Evolutionary conservation across 2,797 vertebrate species (phyloP), one percentile per base, ranked within the genome.

Genomic region (Peromyscus attwateri): DNA sequence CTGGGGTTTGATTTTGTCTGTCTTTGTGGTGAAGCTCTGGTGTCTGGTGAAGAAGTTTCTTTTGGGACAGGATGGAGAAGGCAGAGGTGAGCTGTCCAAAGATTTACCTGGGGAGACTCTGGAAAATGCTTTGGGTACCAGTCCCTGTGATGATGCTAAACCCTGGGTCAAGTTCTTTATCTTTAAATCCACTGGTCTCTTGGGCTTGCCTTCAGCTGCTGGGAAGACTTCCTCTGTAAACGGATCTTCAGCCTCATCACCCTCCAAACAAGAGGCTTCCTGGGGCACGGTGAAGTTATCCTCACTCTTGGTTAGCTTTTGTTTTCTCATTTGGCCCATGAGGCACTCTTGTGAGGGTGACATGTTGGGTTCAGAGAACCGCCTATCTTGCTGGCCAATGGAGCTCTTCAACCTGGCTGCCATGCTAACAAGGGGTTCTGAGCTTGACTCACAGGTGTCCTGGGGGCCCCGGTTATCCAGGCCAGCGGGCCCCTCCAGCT

Each of bases 301-400:
- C 1, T 99, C 99, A 82, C 99, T 99, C 97, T 98, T 99, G 13
- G 99, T 99, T 62, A 99, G 98, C 87, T 98, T 98, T 79, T 98
- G 98, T 77, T 95, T 98, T 27, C 95, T 94, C 1, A 98, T 98
- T 10, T 90, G 97, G 1, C 92, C 85, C 4, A 98, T 97, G 9
- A 96, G 98, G 92, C 16, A 8, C n/a, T 97, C 96, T 49, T 81
- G 97, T 8, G 98, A 98, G 93, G 97, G 97, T 0, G 98, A 92
- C 93, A 99, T 98, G 97, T 98, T 99, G 97, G 99, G 99, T 94
- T 99, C 99, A 0, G 99, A 99, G 98, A 99, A 99, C 94, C 99
- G 99, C 34, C 99, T 99, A 97, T 98, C 98, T 98, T 49, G 70
- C 0, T 83, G 96, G 68, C 97, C 98, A 46, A 98, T 96, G 8